Conservation (phyloP, 2,113 vertebrate species). For the Sceloporus undulatus region DNA sequence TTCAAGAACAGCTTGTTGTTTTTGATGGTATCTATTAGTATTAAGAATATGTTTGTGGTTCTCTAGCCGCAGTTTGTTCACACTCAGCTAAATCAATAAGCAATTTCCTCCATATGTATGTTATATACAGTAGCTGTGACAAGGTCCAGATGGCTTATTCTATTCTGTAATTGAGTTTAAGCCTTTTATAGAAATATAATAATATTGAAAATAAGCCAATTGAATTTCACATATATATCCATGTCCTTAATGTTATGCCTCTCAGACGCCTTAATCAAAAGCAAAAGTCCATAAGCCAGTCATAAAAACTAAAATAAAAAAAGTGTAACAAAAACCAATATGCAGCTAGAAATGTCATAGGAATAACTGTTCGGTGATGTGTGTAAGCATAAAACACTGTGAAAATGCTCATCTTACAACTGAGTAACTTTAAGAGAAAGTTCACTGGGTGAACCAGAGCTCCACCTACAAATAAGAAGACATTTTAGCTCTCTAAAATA, state of each 20-base stretch:
- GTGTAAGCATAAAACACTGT: accelerated
- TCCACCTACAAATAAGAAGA: not conserved
- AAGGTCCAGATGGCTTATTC: slow-evolving; percentile 61
- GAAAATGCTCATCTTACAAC: not conserved
- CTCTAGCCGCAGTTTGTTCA: slow-evolving; percentile 50
- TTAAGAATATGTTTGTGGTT: slow-evolving; percentile 43
- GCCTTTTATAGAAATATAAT: slow-evolving; percentile 38
- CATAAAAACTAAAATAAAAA: not conserved
- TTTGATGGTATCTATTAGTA: slow-evolving; percentile 38
- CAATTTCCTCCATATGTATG: slow-evolving; percentile 57
- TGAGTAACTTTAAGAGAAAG: not conserved
- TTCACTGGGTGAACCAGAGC: not conserved
- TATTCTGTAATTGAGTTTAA: slow-evolving; percentile 32
- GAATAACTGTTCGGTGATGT: accelerated
- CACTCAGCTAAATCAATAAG: slow-evolving; percentile 61
- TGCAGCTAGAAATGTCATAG: not conserved
- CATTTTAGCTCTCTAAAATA: not conserved
- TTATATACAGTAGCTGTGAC: slow-evolving; percentile 50
- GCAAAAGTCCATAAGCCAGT: not conserved
- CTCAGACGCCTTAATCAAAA: not conserved
- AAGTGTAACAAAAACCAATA: accelerated
- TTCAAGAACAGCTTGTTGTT: slow-evolving; percentile 27
- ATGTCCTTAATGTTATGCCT: slow-evolving; percentile 12
- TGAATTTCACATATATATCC: not conserved
- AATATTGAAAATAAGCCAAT: slow-evolving; percentile 32